Conservation (phyloP, 2,797 vertebrate species). For the Pempheris klunzingeri region DNA sequence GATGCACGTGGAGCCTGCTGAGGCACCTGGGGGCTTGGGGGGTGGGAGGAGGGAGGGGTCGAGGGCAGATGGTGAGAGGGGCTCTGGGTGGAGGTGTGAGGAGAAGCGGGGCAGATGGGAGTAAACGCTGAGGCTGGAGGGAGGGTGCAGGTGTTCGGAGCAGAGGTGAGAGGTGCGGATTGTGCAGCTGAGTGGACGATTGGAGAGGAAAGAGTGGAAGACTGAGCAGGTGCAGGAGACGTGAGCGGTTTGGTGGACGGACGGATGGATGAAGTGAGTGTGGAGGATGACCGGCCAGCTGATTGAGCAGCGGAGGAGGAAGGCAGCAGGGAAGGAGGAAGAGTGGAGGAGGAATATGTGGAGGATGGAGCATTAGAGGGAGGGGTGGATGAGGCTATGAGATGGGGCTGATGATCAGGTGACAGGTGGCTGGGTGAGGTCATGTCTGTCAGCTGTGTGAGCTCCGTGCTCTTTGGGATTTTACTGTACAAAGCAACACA, state of each 20-base stretch:
- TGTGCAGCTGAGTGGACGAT: constrained; percentile 8
- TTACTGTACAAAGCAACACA: constrained; percentile 63
- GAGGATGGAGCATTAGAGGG: constrained; percentile 31
- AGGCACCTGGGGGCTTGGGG: constrained; percentile 68
- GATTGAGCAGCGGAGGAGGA: constrained; percentile 48
- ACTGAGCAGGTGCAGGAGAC: constrained; percentile 49
- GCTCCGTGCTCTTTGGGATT: constrained; percentile 79
- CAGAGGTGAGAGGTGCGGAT: constrained; percentile 6
- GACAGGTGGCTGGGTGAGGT: constrained; percentile 52
- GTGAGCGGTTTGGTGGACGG: constrained; percentile 68
- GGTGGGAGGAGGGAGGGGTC: constrained; percentile 66
- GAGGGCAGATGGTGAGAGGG: constrained; percentile 61
- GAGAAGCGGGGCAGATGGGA: constrained; percentile 64
- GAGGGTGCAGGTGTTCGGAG: constrained; percentile 35
- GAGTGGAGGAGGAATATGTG: constrained; percentile 58
- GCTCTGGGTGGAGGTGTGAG: constrained; percentile 40
- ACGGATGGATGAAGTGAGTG: constrained; percentile 63
- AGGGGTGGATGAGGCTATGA: constrained; percentile 37
- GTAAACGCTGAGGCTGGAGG: constrained; percentile 69
- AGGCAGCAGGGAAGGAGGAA: constrained; percentile 61
- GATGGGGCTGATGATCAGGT: constrained; percentile 30
- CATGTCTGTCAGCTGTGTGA: constrained; percentile 75
- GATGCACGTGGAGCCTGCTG: constrained; percentile 70
- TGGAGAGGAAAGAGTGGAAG: constrained; percentile 33
- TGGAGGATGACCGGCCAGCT: constrained; percentile 48